Base-by-base conservation (phyloP, 2,888 invertebrate genomes). In the Scrobipalpa atriplicella region DNA sequence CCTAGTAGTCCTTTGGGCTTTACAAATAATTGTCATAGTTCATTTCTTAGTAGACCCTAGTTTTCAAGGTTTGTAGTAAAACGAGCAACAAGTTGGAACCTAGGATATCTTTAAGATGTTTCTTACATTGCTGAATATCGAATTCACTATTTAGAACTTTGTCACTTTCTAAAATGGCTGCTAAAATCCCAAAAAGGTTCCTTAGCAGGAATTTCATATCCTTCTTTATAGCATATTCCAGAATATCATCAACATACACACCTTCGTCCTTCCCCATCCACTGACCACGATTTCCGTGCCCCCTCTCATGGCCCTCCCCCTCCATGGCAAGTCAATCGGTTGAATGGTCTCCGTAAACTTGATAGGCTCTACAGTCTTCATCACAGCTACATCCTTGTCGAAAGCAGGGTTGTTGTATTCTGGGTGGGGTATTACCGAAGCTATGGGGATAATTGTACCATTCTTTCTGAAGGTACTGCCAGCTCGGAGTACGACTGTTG, bases 361-460 rank as follows among this genome's bases (percentile, higher is more conserved):
- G 0, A 92, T 86, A 0, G 89, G 89, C 0, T 84, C 77, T 1
- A 71, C 84, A 0, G 91, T 90, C 72, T 73, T 86, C 86, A 91
- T 89, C 10, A 89, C 86, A 0, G 89, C 90, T 0, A 91, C 85
- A 66, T 92, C 92, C 54, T 90, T 90, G 70, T 92, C 92, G 66
- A 89, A 92, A 0, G 73, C 71, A 1, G 91, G 90, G n/a, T 75
- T 70, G 66, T 89, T 77, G 66, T 90, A 92, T 39, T 85, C 72
- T 0, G 92, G 89, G 56, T 90, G 90, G 0, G 90, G 80, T 0
- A 69, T 88, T 1, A 92, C 88, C 73, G 89, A 82, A 0, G 84
- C 84, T 66, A 92, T 88, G 0, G 86, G 87, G 52, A 92, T 88
- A 6, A 87, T 70, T 0, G 90, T 94, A 0, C 93, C 94, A 10